phyloP scores from a whole-genome alignment of 2,888 invertebrate species.

The Cerceris rybyensis region DNA sequence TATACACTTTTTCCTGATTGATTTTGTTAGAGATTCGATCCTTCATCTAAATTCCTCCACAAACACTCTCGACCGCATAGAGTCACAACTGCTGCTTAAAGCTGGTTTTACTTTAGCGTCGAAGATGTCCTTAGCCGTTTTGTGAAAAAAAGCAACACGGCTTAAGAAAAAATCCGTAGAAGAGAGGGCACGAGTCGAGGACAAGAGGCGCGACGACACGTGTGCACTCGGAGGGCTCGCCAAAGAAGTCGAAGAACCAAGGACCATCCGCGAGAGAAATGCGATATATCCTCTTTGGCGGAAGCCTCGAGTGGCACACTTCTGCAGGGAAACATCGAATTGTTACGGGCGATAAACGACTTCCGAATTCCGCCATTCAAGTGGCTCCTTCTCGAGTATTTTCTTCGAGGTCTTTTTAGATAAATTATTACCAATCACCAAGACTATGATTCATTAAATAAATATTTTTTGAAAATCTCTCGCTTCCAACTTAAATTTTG shows the following conservation, averaged over 20 bases:
- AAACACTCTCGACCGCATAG: no score
- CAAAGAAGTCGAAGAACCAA: background rate
- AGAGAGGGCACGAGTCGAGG: slow-evolving; percentile 30
- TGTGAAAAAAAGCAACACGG: slow-evolving; percentile 3
- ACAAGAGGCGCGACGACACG: slow-evolving; percentile 28
- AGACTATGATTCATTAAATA: no score
- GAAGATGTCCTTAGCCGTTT: slow-evolving; percentile 6
- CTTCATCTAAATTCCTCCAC: no score
- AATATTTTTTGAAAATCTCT: no score
- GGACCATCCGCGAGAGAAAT: background rate
- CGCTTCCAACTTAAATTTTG: no score
- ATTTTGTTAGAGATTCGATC: no score
- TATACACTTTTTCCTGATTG: no score
- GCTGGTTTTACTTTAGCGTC: background rate
- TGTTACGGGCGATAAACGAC: slow-evolving; percentile 15
- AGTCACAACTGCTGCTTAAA: no score
- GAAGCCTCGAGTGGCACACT: slow-evolving; percentile 14
- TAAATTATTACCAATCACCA: background rate
- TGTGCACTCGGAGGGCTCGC: slow-evolving; percentile 18
- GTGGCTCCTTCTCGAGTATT: slow-evolving; percentile 15
- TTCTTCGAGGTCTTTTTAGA: background rate
- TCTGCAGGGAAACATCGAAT: slow-evolving; percentile 9
- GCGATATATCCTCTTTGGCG: slow-evolving; percentile 1
- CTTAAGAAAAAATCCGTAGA: slow-evolving; percentile 6
- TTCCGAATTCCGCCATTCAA: slow-evolving; percentile 21